Percentiles rank a stretch among this genome's conserved stretches.
phyloP scores from a whole-genome alignment of 1,140 invertebrate genomes.

The Heterodera schachtii region DNA sequence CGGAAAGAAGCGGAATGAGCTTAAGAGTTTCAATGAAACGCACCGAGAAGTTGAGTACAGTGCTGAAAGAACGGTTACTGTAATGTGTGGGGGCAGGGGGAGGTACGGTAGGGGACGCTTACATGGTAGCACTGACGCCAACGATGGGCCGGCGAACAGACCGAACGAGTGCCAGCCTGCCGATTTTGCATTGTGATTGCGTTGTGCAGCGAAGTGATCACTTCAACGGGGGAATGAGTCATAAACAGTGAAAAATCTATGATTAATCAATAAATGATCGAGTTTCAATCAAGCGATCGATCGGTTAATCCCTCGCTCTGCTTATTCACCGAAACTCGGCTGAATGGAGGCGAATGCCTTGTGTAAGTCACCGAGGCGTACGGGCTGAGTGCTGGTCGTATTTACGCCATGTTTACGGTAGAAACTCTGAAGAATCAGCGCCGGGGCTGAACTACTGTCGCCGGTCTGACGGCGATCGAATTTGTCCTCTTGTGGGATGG shows the following conservation, averaged over 20 bases:
- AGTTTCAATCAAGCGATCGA: too few species aligned
- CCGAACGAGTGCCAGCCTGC: slow-evolving; percentile 69
- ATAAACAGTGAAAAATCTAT: neutral
- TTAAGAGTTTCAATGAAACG: slow-evolving; percentile 8
- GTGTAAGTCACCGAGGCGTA: slow-evolving; percentile 44
- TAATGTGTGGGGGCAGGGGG: neutral
- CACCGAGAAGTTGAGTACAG: slow-evolving; percentile 72
- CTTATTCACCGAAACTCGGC: slow-evolving; percentile 48
- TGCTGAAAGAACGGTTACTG: slow-evolving; percentile 68
- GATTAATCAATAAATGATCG: too few species aligned
- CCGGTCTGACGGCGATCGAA: slow-evolving; percentile 34
- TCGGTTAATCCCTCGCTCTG: too few species aligned
- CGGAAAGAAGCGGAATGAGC: slow-evolving; percentile 48
- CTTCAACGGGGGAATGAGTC: neutral
- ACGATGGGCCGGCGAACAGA: slow-evolving; percentile 67
- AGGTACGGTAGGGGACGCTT: neutral
- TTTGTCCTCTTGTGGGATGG: slow-evolving; percentile 18
- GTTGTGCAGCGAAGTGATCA: slow-evolving; percentile 74
- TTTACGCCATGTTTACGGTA: slow-evolving; percentile 42
- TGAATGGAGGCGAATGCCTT: slow-evolving; percentile 57
- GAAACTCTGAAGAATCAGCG: slow-evolving; percentile 42
- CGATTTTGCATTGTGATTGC: slow-evolving; percentile 75
- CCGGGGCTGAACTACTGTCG: slow-evolving; percentile 37
- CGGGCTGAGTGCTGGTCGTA: slow-evolving; percentile 10
- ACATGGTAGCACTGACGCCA: slow-evolving; percentile 67